Percentiles rank a stretch among this genome's conserved stretches.
Conservation (phyloP, 92 coral and sea anemone genomes). For the Anthopleura xanthogrammica region DNA sequence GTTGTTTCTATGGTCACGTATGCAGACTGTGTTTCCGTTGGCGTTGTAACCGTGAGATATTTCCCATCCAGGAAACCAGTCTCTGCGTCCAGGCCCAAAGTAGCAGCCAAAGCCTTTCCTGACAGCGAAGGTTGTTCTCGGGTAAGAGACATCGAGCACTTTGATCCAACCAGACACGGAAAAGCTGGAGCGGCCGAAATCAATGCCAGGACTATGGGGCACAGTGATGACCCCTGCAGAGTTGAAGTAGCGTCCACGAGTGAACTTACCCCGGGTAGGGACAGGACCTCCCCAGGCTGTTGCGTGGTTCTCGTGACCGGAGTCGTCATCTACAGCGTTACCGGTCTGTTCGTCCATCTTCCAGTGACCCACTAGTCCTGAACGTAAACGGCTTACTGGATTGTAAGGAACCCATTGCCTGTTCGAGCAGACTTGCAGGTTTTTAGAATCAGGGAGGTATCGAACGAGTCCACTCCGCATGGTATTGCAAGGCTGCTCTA, state of each 20-base stretch:
- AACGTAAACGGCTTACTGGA: no score
- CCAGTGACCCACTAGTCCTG: conserved; percentile 71
- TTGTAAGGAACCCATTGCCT: conserved; percentile 43
- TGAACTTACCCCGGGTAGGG: conserved; percentile 57
- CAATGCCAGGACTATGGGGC: conserved; percentile 32
- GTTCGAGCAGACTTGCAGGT: conserved; percentile 38
- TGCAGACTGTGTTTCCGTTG: conserved; percentile 51
- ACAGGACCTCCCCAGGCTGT: conserved; percentile 42
- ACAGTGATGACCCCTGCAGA: conserved; percentile 49
- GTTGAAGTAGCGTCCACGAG: conserved; percentile 69
- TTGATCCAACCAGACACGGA: conserved; percentile 65
- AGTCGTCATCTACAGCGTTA: conserved; percentile 67
- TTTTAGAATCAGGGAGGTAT: conserved; percentile 1
- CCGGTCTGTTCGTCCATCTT: conserved; percentile 81
- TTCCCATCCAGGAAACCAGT: conserved; percentile 70
- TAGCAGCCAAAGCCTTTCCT: conserved; percentile 68
- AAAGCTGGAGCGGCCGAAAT: conserved; percentile 62
- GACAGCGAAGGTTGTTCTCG: conserved; percentile 70
- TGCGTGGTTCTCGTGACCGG: conserved; percentile 72
- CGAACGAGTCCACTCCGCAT: conserved; percentile 46
- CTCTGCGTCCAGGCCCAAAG: conserved; percentile 26
- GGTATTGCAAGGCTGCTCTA: conserved; percentile 44
- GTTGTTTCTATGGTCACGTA: conserved; percentile 64
- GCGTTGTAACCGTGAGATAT: conserved; percentile 58
- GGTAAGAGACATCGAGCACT: conserved; percentile 59